Conservation (phyloP, 2,888 invertebrate genomes). For the Andrena flavipes region DNA sequence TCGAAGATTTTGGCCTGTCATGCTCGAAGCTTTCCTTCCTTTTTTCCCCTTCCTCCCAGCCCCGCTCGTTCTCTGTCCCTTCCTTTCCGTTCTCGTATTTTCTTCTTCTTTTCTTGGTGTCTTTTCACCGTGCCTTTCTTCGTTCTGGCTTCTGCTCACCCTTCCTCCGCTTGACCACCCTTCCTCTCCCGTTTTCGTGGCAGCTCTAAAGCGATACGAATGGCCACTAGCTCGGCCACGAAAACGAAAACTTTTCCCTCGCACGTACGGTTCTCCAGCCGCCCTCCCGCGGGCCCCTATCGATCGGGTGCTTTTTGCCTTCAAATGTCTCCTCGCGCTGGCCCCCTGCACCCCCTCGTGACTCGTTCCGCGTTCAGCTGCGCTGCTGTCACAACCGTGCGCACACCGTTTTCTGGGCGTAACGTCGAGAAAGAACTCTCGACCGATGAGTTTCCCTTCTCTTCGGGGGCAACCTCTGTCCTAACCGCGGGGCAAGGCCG, state of each 20-base stretch:
- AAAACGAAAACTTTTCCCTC: slow-evolving; percentile 66
- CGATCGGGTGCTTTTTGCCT: slow-evolving; percentile 55
- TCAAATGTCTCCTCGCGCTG: slow-evolving; percentile 37
- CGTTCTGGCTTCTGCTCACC: slow-evolving; percentile 10
- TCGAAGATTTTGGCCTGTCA: slow-evolving; percentile 70
- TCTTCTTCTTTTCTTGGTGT: background rate
- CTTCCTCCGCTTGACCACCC: slow-evolving; percentile 27
- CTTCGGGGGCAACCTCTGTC: background rate
- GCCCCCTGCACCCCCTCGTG: background rate
- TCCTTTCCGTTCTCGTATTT: slow-evolving; percentile 1
- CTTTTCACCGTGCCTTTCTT: slow-evolving; percentile 4
- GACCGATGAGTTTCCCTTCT: slow-evolving; percentile 1
- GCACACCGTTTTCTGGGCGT: background rate
- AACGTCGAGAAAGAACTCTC: background rate
- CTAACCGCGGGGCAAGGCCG: slow-evolving; percentile 1
- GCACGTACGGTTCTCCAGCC: slow-evolving; percentile 35
- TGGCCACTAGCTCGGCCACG: slow-evolving; percentile 61
- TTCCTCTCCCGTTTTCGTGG: slow-evolving; percentile 34
- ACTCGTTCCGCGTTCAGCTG: background rate
- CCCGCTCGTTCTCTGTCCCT: slow-evolving; percentile 29
- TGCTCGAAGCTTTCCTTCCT: slow-evolving; percentile 35
- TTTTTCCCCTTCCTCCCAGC: slow-evolving; percentile 10
- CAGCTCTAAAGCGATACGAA: slow-evolving; percentile 69
- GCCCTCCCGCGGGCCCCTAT: slow-evolving; percentile 49
- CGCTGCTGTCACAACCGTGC: background rate